phyloP scores from a whole-genome alignment of 2,113 vertebrate species.

The Callocephalon fimbriatum region DNA sequence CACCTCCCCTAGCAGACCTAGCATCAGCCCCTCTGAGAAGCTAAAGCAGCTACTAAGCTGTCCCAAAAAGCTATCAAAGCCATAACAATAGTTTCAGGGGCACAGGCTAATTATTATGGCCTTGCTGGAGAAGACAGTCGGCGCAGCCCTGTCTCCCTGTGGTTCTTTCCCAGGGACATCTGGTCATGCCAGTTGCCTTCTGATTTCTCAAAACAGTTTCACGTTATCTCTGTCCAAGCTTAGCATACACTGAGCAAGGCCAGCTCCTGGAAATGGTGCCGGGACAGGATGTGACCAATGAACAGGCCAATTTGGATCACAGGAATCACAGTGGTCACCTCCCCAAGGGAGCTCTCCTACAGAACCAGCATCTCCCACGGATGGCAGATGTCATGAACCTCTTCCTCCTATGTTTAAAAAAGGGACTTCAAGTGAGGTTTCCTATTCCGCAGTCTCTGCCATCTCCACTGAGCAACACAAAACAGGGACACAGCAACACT shows the following conservation, averaged over 20 bases:
- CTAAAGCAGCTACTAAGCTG: neutral
- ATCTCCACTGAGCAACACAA: rapidly evolving
- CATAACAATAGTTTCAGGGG: neutral
- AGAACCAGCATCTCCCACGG: neutral
- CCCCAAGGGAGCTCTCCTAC: rapidly evolving
- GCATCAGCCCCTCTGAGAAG: neutral
- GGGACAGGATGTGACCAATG: neutral
- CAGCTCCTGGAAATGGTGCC: neutral
- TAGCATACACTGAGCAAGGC: rapidly evolving
- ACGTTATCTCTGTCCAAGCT: neutral
- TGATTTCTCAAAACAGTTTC: neutral
- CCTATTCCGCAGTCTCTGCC: neutral
- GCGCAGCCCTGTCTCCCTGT: neutral
- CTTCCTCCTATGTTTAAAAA: neutral
- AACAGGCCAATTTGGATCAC: neutral
- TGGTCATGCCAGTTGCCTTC: neutral
- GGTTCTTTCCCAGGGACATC: neutral
- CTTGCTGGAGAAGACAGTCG: neutral
- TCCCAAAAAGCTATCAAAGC: neutral
- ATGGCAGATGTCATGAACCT: neutral
- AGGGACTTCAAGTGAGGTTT: neutral
- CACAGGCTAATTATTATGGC: neutral
- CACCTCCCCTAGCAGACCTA: neutral
- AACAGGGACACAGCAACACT: neutral
- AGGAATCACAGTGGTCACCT: neutral